These are phyloP conservation scores for Aegotheles bennettii DNA, from an alignment of 2,113 vertebrate species.

Conservation along the genomic window DNA sequence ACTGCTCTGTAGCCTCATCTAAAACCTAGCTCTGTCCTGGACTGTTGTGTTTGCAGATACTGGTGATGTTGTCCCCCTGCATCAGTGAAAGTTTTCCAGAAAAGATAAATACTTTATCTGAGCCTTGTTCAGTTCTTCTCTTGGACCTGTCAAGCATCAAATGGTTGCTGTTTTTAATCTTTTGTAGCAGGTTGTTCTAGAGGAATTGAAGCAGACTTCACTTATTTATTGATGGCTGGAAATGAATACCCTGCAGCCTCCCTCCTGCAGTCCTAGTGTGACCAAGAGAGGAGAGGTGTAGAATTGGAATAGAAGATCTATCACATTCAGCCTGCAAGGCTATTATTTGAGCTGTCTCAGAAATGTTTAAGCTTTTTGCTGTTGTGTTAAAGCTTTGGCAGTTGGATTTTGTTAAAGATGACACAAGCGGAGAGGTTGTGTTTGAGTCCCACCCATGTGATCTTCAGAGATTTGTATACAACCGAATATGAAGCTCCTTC, in stretches of 20 bases:
- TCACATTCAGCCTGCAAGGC: background rate
- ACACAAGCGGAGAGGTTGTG: background rate
- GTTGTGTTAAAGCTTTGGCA: background rate
- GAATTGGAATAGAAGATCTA: conserved; percentile 18
- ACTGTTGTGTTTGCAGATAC: background rate
- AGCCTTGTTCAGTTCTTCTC: background rate
- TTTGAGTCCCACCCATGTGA: conserved; percentile 3
- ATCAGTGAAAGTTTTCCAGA: background rate
- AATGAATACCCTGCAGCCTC: background rate
- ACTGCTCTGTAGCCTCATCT: background rate
- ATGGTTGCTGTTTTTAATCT: conserved; percentile 42
- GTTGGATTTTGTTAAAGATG: conserved; percentile 8
- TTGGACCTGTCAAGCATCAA: background rate
- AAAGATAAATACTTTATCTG: conserved; percentile 9
- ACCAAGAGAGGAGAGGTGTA: background rate
- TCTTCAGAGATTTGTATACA: conserved; percentile 25
- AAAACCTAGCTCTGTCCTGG: background rate
- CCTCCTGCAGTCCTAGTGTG: background rate
- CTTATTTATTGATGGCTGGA: conserved; percentile 39
- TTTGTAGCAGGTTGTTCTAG: conserved; percentile 31
- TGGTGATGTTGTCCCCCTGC: background rate
- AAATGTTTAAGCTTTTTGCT: conserved; percentile 20
- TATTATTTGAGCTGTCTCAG: conserved; percentile 31
- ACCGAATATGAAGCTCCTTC: background rate
- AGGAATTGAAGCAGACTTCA: conserved; percentile 37